These are phyloP conservation scores for Triplophysa siluroides DNA, from an alignment of 2,113 vertebrate genomes.

Conservation along the genomic window DNA sequence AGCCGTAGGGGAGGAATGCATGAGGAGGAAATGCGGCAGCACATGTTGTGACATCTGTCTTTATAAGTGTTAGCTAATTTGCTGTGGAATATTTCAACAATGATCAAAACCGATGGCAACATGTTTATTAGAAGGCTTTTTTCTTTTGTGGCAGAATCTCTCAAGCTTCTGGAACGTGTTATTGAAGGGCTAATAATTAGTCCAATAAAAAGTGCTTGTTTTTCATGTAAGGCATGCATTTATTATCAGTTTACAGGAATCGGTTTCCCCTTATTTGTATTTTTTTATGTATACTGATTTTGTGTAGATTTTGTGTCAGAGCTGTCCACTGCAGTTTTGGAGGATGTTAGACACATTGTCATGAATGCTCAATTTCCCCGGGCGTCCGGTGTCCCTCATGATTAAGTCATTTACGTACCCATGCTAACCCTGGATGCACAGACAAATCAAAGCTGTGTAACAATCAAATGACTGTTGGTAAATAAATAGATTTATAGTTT, in stretches of 20 bases:
- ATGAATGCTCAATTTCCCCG: conserved; percentile 2
- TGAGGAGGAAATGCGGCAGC: conserved; percentile 70
- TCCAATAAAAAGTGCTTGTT: not conserved
- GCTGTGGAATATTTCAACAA: conserved; percentile 75
- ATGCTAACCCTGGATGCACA: conserved; percentile 7
- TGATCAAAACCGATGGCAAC: conserved; percentile 72
- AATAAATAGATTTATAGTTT: conserved; percentile 38
- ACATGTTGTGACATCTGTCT: conserved; percentile 83
- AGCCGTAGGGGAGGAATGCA: conserved; percentile 67
- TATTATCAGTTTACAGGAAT: not conserved
- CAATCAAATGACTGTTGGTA: conserved; percentile 35
- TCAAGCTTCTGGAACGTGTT: conserved; percentile 61
- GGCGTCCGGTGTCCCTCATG: conserved; percentile 10
- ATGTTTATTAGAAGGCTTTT: conserved; percentile 54
- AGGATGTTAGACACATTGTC: conserved; percentile 23
- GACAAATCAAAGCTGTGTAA: conserved; percentile 47
- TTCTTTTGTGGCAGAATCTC: conserved; percentile 47
- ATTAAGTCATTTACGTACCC: conserved; percentile 20
- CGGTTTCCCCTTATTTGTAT: not conserved
- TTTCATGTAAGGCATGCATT: not conserved
- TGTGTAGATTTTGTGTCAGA: not conserved
- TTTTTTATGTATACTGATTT: not conserved
- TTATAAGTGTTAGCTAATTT: conserved; percentile 80
- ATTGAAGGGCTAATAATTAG: conserved; percentile 49
- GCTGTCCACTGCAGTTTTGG: not conserved